phyloP scores from a whole-genome alignment of 2,113 vertebrate genomes.

The Anhinga rufa region DNA sequence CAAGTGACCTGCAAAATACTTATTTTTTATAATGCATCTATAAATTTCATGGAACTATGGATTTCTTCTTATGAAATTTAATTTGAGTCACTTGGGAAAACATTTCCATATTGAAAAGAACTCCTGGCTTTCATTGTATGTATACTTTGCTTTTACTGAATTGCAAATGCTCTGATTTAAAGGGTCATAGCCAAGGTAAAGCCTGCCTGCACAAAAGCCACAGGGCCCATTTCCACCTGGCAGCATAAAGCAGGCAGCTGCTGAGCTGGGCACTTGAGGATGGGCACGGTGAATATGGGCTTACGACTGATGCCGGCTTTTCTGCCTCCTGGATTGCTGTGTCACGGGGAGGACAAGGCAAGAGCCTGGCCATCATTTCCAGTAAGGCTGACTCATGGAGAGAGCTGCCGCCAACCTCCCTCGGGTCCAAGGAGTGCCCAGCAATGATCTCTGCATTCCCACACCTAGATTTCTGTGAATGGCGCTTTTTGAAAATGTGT shows the following conservation, averaged over 20 bases:
- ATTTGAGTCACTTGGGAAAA: neutral
- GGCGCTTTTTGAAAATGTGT: rapidly evolving
- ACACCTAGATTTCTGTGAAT: neutral
- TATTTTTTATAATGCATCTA: neutral
- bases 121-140: conserved; percentile 6
- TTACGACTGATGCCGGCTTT: neutral
- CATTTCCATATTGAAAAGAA: conserved; percentile 21
- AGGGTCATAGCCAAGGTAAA: neutral
- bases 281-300: neutral
- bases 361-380: neutral
- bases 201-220: neutral
- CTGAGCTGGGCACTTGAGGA: neutral
- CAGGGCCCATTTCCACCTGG: conserved; percentile 13
- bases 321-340: neutral
- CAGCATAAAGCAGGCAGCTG: neutral
- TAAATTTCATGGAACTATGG: conserved; percentile 24
- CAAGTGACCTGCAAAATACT: neutral
- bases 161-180: conserved; percentile 27
- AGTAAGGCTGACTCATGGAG: neutral
- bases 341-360: neutral
- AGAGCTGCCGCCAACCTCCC: rapidly evolving
- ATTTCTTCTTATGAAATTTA: conserved; percentile 41
- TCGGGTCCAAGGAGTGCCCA: neutral
- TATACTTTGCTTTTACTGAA: neutral
- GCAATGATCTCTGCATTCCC: neutral